A percentile compares a stretch with the other conserved stretches of the same genome.
phyloP scores from a whole-genome alignment of 2,888 invertebrate genomes.

The Mayetiola destructor region DNA sequence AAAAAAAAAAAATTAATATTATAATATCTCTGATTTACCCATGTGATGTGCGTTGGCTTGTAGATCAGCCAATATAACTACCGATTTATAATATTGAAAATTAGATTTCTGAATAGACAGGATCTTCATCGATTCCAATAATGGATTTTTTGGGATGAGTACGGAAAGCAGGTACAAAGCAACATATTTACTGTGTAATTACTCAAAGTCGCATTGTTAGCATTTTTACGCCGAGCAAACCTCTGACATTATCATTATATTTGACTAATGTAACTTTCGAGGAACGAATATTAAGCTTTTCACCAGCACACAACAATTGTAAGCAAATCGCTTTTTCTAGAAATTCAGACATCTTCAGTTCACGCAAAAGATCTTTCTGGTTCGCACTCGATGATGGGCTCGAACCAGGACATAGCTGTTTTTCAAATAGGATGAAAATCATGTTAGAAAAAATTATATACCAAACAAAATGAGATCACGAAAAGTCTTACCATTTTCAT shows the following conservation, averaged over 20 bases:
- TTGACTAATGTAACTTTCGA: conserved; percentile 69
- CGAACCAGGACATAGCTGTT: conserved; percentile 30
- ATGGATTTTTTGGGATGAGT: too few species aligned
- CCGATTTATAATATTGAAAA: too few species aligned
- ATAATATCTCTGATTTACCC: too few species aligned
- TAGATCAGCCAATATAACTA: too few species aligned
- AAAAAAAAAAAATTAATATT: too few species aligned
- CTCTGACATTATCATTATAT: conserved; percentile 70
- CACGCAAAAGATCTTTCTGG: conserved; percentile 39
- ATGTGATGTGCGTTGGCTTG: too few species aligned
- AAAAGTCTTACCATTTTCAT: conserved; percentile 44
- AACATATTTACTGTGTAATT: too few species aligned
- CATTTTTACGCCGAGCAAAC: conserved; percentile 67
- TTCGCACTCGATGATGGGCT: conserved; percentile 24
- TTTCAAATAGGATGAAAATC: neutral
- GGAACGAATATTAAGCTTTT: conserved; percentile 63
- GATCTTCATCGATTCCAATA: too few species aligned
- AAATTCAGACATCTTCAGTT: conserved; percentile 66
- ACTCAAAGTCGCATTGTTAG: conserved; percentile 53
- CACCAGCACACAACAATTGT: conserved; percentile 61
- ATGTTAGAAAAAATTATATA: neutral
- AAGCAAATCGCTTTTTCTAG: conserved; percentile 66
- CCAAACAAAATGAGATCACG: conserved; percentile 25
- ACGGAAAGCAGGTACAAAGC: too few species aligned
- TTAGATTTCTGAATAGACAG: too few species aligned